Evolutionary conservation across 2,113 vertebrate genomes (phyloP), one percentile per base, ranked within the genome.

Genomic region (Etheostoma spectabile): DNA sequence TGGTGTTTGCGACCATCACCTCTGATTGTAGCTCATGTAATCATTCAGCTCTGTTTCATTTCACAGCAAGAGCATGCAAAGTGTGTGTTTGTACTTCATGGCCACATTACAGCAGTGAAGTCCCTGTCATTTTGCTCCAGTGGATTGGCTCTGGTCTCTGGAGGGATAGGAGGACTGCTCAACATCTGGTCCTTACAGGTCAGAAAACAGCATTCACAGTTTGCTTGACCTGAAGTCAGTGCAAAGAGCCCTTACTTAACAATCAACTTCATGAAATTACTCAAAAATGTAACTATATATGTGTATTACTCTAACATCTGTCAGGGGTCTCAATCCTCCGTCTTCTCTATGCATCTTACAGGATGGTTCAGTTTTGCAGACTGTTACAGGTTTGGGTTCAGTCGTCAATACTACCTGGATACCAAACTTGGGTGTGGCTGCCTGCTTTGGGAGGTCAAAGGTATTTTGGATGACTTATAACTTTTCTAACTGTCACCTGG

Each of bases 141-240:
- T 60, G 96, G 96, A 21, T 79, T 96, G 81, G 92, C 92, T 6
- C 87, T 96, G 62, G 90, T 95, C 56, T 95, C 96, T 73, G 96
- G 96, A 60, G 96, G 95, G 55, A 95, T 95, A 1, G 95, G 95
- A 16, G 95, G 96, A 1, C 87, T 96, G 64, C 94, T 96, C 51
- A 96, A 96, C 88, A 91, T 96, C 90, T 96, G 96, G 96, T 96
- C 96, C 77, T 87, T 96, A 57, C 93, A 93, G 90, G 96, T 96
- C 49, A 88, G 88, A 51, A 64, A 59, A 52, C 66, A 52, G 16
- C 18, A 21, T 57, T 60, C 38, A 64, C 45, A n/a, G 51, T 15
- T 21, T 64, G 46, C 48, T 11, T 73, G 6, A 60, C 13, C 19
- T 76, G 30, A 59, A 57, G 16, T 62, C 6, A 71, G 18, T 66